Evolutionary conservation across 2,113 vertebrate genomes (phyloP).

Genomic region (Vulpes lagopus): DNA sequence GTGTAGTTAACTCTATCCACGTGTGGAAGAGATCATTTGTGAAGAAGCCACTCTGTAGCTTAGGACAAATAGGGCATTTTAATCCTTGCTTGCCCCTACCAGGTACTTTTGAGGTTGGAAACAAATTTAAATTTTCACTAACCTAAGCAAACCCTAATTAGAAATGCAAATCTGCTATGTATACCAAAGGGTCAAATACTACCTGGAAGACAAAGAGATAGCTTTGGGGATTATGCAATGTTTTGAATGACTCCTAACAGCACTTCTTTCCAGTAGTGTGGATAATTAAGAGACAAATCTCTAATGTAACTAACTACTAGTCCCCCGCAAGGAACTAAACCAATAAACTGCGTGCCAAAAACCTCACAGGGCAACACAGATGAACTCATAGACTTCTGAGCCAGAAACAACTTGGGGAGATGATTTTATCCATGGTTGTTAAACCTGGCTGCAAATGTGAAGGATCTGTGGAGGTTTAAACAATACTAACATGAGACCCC

Average conservation of each 20-base stretch:
- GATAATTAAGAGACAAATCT: slow-evolving; percentile 48
- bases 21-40: neutral
- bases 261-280: neutral
- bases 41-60: neutral
- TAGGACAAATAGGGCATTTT: neutral
- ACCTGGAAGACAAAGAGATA: slow-evolving; percentile 44
- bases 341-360: neutral
- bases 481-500: neutral
- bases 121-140: slow-evolving; percentile 22
- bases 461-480: neutral
- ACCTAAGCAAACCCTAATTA: slow-evolving; percentile 1
- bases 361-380: neutral
- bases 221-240: neutral
- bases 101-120: slow-evolving; percentile 3
- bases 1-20: neutral
- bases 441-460: neutral
- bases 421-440: neutral
- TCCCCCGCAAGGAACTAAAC: neutral
- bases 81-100: neutral
- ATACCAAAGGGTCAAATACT: neutral
- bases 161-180: slow-evolving; percentile 31
- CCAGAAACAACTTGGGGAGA: neutral
- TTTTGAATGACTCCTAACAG: neutral
- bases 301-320: neutral
- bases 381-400: neutral